A percentile compares a stretch with the other conserved stretches of the same genome.
These are phyloP conservation scores for Iselma pallidipennis DNA, from an alignment of 2,888 invertebrate genomes.

Conservation along the genomic window DNA sequence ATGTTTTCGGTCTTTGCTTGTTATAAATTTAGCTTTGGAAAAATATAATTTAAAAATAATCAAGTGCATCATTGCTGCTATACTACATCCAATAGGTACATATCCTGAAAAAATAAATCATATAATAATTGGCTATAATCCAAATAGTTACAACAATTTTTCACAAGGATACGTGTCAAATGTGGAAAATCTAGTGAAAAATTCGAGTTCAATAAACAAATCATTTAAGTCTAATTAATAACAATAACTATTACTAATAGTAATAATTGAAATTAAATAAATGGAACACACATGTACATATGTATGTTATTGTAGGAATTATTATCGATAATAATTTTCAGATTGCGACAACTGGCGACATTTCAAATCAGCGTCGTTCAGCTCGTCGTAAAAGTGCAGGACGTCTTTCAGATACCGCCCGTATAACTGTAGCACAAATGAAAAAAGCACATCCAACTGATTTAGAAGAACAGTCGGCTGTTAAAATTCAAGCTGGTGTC, in stretches of 20 bases:
- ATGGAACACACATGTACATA: constrained; percentile 7
- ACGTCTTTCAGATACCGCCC: constrained; percentile 17
- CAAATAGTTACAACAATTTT: constrained; percentile 4
- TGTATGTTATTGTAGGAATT: not conserved
- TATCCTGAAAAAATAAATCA: too few species aligned
- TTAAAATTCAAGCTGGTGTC: constrained; percentile 62
- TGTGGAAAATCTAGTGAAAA: not conserved
- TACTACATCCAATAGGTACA: too few species aligned
- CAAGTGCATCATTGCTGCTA: constrained; percentile 3
- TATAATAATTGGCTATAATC: constrained; percentile 1
- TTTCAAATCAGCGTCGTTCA: constrained; percentile 36
- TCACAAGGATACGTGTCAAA: not conserved
- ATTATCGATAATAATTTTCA: constrained; percentile 32
- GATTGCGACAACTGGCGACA: constrained; percentile 41
- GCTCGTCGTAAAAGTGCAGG: constrained; percentile 45
- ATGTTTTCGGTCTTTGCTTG: too few species aligned
- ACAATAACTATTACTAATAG: constrained; percentile 1
- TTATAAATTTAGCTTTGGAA: not conserved
- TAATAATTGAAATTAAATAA: constrained; percentile 6
- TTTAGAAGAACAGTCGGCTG: constrained; percentile 56
- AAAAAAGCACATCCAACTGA: constrained; percentile 35
- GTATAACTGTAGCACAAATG: constrained; percentile 8
- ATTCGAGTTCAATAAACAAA: constrained; percentile 2
- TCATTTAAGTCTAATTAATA: constrained; percentile 2
- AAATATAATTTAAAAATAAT: not conserved